phyloP scores from a whole-genome alignment of 1,140 invertebrate genomes.

The Diplogasteroides magnus region DNA sequence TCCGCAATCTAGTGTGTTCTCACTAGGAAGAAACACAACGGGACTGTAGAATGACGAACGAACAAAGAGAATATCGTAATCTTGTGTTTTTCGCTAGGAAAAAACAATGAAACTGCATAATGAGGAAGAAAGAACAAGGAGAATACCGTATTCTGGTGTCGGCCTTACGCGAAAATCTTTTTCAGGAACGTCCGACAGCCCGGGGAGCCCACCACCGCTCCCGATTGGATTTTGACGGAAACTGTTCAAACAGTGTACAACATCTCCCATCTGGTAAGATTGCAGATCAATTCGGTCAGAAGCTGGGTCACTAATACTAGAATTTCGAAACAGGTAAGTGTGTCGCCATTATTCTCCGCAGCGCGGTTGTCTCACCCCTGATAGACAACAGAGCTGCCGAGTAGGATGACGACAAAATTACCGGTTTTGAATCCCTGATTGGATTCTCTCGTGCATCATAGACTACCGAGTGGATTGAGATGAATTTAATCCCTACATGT shows the following conservation, averaged over 20 bases:
- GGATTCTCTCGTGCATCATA: not conserved
- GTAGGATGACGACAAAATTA: not conserved
- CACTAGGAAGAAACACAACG: no score
- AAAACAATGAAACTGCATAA: no score
- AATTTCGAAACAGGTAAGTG: not conserved
- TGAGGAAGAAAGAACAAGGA: no score
- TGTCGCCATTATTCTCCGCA: not conserved
- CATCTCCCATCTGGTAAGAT: constrained; percentile 29
- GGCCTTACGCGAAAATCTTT: no score
- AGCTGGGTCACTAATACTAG: not conserved
- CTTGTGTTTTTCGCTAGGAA: no score
- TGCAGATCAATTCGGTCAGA: not conserved
- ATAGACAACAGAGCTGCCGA: not conserved
- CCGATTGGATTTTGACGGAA: not conserved
- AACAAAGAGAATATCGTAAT: no score
- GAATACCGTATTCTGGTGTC: no score
- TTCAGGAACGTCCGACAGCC: not conserved
- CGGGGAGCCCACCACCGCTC: not conserved
- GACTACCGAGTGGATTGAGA: not conserved
- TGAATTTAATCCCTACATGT: not conserved
- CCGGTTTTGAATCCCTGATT: not conserved
- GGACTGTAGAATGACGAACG: no score
- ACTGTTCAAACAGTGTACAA: constrained; percentile 26
- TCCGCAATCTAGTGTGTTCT: no score
- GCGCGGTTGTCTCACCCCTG: no score